phyloP scores from a whole-genome alignment of 2,113 vertebrate species.

The Telmatochromis brachygnathus region DNA sequence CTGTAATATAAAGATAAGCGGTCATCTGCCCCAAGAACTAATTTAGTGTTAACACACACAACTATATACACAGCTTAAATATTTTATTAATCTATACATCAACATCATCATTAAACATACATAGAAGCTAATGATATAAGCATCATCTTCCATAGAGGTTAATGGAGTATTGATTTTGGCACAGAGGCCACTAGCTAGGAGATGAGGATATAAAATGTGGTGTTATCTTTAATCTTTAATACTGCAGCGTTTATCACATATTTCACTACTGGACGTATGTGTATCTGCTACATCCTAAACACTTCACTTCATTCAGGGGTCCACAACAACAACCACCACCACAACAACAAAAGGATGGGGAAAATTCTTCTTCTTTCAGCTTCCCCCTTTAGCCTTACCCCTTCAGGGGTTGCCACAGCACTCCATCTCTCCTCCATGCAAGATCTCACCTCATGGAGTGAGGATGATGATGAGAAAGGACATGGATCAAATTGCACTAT shows the following conservation, averaged over 20 bases:
- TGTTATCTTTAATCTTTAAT: slow-evolving; percentile 18
- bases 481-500: background rate
- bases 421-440: background rate
- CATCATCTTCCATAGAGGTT: slow-evolving; percentile 36
- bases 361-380: background rate
- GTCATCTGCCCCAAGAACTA: background rate
- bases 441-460: background rate
- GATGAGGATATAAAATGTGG: slow-evolving; percentile 2
- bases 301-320: background rate
- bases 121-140: slow-evolving; percentile 37
- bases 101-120: background rate
- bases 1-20: background rate
- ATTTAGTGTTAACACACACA: slow-evolving; percentile 10
- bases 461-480: background rate
- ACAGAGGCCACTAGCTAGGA: slow-evolving; percentile 13
- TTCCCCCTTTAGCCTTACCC: background rate
- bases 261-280: background rate
- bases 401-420: background rate
- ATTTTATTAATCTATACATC: slow-evolving; percentile 27
- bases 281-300: background rate
- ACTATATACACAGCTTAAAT: background rate
- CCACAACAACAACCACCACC: background rate
- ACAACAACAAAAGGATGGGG: background rate
- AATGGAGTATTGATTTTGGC: slow-evolving; percentile 56
- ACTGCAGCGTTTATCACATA: slow-evolving; percentile 15